phyloP scores from a whole-genome alignment of 2,888 invertebrate genomes.

The Cephus spinipes region DNA sequence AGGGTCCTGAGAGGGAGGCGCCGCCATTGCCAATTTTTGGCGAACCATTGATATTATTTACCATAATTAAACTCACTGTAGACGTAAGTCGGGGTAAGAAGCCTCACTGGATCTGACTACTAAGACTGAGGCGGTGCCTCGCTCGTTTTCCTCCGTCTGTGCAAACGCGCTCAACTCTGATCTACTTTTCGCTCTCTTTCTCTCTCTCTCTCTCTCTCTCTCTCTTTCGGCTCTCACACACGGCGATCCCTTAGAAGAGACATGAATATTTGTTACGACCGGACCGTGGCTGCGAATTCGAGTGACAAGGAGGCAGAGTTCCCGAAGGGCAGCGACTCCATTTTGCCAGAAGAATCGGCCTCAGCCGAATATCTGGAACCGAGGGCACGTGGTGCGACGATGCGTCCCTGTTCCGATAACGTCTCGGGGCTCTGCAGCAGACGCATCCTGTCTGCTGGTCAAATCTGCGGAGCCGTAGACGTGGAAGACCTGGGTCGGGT shows the following conservation, averaged over 20 bases:
- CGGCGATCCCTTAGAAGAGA: too few species aligned
- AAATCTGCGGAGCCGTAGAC: slow-evolving; percentile 4
- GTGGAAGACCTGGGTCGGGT: slow-evolving; percentile 9
- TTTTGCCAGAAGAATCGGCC: not conserved
- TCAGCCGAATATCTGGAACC: not conserved
- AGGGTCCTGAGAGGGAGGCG: too few species aligned
- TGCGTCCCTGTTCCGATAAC: not conserved
- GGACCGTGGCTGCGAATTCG: too few species aligned
- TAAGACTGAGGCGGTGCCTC: slow-evolving; percentile 20
- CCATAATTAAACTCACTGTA: not conserved
- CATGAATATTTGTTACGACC: too few species aligned
- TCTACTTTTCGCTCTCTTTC: too few species aligned
- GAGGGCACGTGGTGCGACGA: not conserved
- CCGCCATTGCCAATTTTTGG: too few species aligned
- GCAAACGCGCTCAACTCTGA: too few species aligned
- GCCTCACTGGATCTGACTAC: slow-evolving; percentile 23
- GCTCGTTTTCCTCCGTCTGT: too few species aligned
- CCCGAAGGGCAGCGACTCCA: too few species aligned
- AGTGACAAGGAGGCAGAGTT: too few species aligned
- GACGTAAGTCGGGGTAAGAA: slow-evolving; percentile 20
- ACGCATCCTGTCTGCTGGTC: not conserved
- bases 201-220: too few species aligned
- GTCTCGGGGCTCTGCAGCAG: not conserved
- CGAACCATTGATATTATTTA: slow-evolving; percentile 16
- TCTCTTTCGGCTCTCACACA: too few species aligned